Percentiles rank a stretch among this genome's conserved stretches.
phyloP scores from a whole-genome alignment of 2,888 invertebrate species.

The Luperina testacea region DNA sequence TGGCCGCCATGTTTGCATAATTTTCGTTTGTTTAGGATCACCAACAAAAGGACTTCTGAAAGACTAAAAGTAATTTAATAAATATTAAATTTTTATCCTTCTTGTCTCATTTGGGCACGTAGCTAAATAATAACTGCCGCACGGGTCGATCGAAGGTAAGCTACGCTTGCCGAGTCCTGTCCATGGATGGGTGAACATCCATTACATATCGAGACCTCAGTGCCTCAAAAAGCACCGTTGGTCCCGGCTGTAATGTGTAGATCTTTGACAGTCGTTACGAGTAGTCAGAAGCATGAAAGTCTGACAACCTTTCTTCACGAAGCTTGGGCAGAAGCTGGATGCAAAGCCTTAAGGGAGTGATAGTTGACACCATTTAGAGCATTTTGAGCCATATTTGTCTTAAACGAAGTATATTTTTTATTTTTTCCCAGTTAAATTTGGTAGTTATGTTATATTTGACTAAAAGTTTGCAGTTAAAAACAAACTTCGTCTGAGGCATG shows the following conservation, averaged over 20 bases:
- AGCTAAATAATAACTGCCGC: background rate
- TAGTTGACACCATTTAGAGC: too few species aligned
- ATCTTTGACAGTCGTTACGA: background rate
- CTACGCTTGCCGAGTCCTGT: background rate
- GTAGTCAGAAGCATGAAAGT: background rate
- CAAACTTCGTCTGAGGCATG: too few species aligned
- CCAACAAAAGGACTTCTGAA: constrained; percentile 49
- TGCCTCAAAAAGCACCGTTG: background rate
- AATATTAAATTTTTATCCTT: constrained; percentile 45
- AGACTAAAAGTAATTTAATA: constrained; percentile 46
- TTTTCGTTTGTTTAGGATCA: constrained; percentile 55
- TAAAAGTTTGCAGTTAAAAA: too few species aligned
- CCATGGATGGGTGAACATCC: background rate
- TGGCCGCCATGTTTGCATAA: constrained; percentile 47
- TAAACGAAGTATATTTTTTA: too few species aligned
- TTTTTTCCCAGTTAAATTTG: too few species aligned
- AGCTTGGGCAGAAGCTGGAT: background rate
- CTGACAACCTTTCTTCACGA: background rate
- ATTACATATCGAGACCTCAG: background rate
- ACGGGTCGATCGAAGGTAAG: background rate
- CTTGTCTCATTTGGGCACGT: background rate
- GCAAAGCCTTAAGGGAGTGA: too few species aligned
- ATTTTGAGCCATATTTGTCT: too few species aligned
- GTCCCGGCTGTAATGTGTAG: background rate
- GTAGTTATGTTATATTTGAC: too few species aligned